Conservation (phyloP, 2,888 invertebrate species). For the Amphipoea oculea region DNA sequence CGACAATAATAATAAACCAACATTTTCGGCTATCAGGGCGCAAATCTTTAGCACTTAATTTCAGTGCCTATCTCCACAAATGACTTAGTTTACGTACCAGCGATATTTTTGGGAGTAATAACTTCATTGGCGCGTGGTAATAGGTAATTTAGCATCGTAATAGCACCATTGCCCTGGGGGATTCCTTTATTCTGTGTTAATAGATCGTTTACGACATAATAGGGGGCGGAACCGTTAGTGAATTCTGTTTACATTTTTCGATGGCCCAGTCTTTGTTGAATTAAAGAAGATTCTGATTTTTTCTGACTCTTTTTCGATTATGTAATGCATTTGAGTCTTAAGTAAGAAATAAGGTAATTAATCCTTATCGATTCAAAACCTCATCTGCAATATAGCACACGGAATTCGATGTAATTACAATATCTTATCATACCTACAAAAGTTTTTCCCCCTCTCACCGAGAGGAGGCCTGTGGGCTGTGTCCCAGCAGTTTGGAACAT, state of each 20-base stretch:
- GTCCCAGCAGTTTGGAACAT: too few species aligned
- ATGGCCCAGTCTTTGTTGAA: slow-evolving; percentile 15
- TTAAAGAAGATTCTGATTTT: slow-evolving; percentile 13
- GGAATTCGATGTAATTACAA: not conserved
- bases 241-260: slow-evolving; percentile 58
- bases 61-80: slow-evolving; percentile 51
- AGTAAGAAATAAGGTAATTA: too few species aligned
- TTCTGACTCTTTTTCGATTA: not conserved
- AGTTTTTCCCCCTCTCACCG: too few species aligned
- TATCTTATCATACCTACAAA: not conserved
- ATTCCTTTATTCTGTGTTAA: slow-evolving; percentile 69
- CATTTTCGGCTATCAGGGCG: slow-evolving; percentile 22
- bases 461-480: too few species aligned
- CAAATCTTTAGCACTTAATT: slow-evolving; percentile 50
- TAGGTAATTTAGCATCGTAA: slow-evolving; percentile 68
- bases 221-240: slow-evolving; percentile 42
- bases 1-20: slow-evolving; percentile 25
- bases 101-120: slow-evolving; percentile 62
- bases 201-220: slow-evolving; percentile 67
- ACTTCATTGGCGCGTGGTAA: slow-evolving; percentile 66
- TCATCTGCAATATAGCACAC: not conserved
- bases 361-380: not conserved
- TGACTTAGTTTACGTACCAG: slow-evolving; percentile 39
- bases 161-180: slow-evolving; percentile 60
- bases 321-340: not conserved